Evolutionary conservation across 1,140 invertebrate species (phyloP).

Genomic region (honey bee (Apis mellifera)): DNA sequence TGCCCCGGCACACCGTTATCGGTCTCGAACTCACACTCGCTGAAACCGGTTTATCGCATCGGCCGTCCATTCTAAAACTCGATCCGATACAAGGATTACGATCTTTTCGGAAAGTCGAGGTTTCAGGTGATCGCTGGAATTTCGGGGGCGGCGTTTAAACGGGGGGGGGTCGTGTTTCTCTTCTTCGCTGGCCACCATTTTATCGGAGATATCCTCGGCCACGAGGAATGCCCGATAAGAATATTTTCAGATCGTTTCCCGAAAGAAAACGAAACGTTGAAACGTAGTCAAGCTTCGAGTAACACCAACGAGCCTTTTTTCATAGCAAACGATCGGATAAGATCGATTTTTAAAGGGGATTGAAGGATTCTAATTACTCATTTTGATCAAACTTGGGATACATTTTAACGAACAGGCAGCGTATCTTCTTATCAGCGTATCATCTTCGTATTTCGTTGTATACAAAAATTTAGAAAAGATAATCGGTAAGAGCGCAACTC

Average conservation of each 20-base stretch:
- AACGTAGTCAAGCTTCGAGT: no score
- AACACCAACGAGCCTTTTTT: no score
- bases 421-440: no score
- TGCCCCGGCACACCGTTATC: constrained; percentile 67
- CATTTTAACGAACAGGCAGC: no score
- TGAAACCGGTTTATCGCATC: constrained; percentile 51
- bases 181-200: background rate
- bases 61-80: constrained; percentile 32
- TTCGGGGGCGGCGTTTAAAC: background rate
- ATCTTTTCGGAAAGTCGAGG: background rate
- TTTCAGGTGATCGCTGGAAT: background rate
- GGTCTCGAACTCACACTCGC: constrained; percentile 46
- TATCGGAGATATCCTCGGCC: background rate
- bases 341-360: background rate
- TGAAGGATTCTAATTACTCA: no score
- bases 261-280: background rate
- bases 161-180: background rate
- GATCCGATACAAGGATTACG: constrained; percentile 4
- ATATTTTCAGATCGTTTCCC: constrained; percentile 8
- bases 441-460: no score
- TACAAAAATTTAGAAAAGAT: background rate
- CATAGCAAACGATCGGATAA: background rate
- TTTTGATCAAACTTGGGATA: no score
- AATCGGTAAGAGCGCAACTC: no score
- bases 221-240: constrained; percentile 25